phyloP scores from a whole-genome alignment of 2,113 vertebrate species.

The Todiramphus saurophagus region DNA sequence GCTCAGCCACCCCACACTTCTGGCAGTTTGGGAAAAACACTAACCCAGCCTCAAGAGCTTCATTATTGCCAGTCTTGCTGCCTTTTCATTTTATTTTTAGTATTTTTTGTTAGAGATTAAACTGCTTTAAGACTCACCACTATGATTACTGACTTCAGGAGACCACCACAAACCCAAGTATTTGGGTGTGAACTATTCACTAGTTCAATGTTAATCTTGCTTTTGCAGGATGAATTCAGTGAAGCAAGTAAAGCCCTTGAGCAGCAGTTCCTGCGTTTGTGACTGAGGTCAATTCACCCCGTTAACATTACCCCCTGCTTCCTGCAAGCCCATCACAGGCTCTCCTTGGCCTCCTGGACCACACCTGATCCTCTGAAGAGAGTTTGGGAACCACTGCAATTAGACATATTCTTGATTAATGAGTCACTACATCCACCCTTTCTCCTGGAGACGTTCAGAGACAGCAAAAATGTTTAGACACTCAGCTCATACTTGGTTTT shows the following conservation, averaged over 20 bases:
- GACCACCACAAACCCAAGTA: neutral
- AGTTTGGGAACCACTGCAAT: neutral
- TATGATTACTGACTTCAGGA: neutral
- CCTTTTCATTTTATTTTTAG: neutral
- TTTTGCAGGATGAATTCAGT: neutral
- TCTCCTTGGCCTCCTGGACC: neutral
- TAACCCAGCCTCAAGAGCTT: neutral
- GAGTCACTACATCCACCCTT: conserved; percentile 14
- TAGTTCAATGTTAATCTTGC: neutral
- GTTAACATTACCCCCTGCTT: neutral
- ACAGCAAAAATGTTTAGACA: neutral
- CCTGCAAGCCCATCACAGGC: neutral
- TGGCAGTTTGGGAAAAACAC: neutral
- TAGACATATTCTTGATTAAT: neutral
- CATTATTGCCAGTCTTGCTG: neutral
- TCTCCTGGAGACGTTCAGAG: neutral
- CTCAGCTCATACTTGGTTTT: neutral
- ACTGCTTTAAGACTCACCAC: neutral
- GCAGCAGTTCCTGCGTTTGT: neutral
- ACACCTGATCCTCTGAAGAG: neutral
- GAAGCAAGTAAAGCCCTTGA: neutral
- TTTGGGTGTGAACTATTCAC: neutral
- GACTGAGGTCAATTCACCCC: neutral
- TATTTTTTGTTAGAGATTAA: neutral
- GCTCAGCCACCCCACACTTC: neutral